A percentile compares a stretch with the other conserved stretches of the same genome.
phyloP scores from a whole-genome alignment of 2,797 vertebrate species.

The Cyclopterus lumpus region DNA sequence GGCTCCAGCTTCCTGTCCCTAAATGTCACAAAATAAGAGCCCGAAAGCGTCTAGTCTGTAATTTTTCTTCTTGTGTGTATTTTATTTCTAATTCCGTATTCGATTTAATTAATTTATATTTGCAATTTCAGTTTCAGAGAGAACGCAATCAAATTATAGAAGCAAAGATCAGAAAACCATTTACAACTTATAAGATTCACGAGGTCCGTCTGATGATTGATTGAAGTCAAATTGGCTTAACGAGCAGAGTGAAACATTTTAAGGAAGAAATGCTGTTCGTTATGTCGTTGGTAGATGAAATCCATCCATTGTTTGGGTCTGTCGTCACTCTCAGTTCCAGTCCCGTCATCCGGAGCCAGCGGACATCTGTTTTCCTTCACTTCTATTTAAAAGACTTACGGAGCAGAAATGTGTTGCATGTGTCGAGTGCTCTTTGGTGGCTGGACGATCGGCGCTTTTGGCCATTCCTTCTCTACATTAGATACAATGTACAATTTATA shows the following conservation, averaged over 20 bases:
- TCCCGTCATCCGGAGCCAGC: conserved; percentile 12
- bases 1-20: not conserved
- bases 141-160: not conserved
- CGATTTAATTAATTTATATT: not conserved
- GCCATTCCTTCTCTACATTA: not conserved
- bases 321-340: not conserved
- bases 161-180: not conserved
- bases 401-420: conserved; percentile 43
- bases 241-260: not conserved
- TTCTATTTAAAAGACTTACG: conserved; percentile 37
- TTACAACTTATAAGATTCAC: not conserved
- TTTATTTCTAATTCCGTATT: not conserved
- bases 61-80: not conserved
- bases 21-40: conserved; percentile 4
- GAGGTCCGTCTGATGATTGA: not conserved
- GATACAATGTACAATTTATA: not conserved
- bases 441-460: conserved; percentile 18
- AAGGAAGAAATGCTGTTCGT: not conserved
- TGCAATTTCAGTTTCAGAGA: not conserved
- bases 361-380: conserved; percentile 46
- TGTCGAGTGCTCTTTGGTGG: conserved; percentile 14
- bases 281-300: conserved; percentile 2
- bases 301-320: conserved; percentile 5
- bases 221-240: not conserved
- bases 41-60: not conserved